Conservation (phyloP, 2,797 vertebrate species). For the Choloepus didactylus region DNA sequence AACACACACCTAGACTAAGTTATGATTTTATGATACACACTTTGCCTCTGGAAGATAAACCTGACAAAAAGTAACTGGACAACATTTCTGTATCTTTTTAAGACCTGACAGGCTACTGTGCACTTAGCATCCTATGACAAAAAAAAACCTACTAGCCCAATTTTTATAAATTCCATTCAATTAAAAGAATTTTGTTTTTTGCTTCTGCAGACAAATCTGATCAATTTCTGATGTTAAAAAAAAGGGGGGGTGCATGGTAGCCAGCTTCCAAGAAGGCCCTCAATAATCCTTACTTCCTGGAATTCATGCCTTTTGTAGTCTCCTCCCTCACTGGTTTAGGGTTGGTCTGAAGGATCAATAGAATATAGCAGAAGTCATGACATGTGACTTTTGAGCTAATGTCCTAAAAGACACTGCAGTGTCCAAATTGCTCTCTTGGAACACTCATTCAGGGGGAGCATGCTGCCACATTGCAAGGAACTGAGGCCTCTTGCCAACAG, state of each 20-base stretch:
- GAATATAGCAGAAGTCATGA: neutral
- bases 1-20: neutral
- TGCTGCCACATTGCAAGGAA: neutral
- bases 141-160: neutral
- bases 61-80: conserved; percentile 13
- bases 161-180: conserved; percentile 1
- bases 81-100: neutral
- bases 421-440: neutral
- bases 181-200: conserved; percentile 13
- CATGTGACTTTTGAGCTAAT: neutral
- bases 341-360: neutral
- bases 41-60: neutral
- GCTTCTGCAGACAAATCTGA: conserved; percentile 53
- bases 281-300: neutral
- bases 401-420: neutral
- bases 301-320: neutral
- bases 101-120: neutral
- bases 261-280: neutral
- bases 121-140: neutral
- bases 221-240: conserved; percentile 22
- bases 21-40: neutral
- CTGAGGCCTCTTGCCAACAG: neutral
- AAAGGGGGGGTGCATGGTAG: neutral
- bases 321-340: neutral
- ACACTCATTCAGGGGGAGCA: neutral